Percentiles rank a stretch among this genome's conserved stretches.
These are phyloP conservation scores for Pachyuromys duprasi DNA, from an alignment of 2,797 vertebrate genomes.

Conservation along the genomic window DNA sequence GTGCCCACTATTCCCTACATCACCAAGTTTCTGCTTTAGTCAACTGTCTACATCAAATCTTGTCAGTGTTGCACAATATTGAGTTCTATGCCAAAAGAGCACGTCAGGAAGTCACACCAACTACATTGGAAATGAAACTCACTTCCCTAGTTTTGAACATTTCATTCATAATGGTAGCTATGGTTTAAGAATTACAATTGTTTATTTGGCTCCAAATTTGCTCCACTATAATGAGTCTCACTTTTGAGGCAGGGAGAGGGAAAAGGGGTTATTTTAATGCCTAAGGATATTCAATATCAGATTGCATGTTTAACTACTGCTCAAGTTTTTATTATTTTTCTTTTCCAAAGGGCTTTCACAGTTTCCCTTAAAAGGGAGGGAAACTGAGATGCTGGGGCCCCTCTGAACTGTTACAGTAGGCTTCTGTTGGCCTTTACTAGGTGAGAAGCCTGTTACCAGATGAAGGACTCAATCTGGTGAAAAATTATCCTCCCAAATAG, in stretches of 20 bases:
- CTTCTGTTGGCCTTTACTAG: conserved; percentile 13
- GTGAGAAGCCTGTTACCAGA: conserved; percentile 47
- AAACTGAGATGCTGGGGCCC: not conserved
- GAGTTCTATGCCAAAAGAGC: conserved; percentile 69
- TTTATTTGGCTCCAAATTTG: conserved; percentile 60
- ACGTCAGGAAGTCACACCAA: conserved; percentile 70
- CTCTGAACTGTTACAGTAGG: conserved; percentile 20
- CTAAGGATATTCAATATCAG: conserved; percentile 43
- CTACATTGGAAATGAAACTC: conserved; percentile 57
- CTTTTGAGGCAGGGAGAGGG: not conserved
- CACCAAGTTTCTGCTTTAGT: conserved; percentile 45
- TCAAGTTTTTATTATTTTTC: conserved; percentile 66
- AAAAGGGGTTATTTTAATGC: conserved; percentile 3
- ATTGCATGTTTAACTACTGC: conserved; percentile 52
- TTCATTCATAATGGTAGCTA: conserved; percentile 66
- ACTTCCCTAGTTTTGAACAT: conserved; percentile 64
- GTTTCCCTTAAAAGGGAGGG: conserved; percentile 53
- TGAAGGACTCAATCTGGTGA: conserved; percentile 47
- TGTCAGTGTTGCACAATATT: conserved; percentile 58
- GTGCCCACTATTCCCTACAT: conserved; percentile 68
- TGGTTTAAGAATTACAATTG: conserved; percentile 59
- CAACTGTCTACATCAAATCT: conserved; percentile 71
- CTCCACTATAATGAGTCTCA: conserved; percentile 56
- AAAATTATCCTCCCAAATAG: conserved; percentile 56
- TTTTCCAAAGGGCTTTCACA: conserved; percentile 51